These are phyloP conservation scores for Bradypodion ventrale DNA, from an alignment of 2,797 vertebrate species.

Conservation along the genomic window DNA sequence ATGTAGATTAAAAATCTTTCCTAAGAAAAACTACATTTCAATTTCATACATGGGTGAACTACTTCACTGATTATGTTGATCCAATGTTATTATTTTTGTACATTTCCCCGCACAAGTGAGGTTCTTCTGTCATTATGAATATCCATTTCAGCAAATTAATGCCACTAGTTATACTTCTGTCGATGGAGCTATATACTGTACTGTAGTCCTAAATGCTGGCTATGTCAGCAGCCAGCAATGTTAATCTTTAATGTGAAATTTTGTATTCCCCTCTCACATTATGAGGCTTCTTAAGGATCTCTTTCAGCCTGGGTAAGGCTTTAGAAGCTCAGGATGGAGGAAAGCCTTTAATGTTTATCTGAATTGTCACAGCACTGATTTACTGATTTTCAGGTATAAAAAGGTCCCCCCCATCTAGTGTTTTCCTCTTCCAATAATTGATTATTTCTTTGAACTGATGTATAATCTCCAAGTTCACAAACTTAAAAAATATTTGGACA, in stretches of 20 bases:
- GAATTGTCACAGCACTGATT: no score
- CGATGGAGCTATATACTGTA: no score
- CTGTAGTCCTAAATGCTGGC: no score
- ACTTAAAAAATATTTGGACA: neutral
- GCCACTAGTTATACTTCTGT: neutral
- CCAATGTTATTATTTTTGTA: neutral
- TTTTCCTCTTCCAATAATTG: neutral
- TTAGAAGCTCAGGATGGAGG: no score
- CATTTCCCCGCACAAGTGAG: neutral
- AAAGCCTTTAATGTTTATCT: no score
- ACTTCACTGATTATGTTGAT: constrained; percentile 2
- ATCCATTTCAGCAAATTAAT: neutral
- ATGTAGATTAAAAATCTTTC: neutral
- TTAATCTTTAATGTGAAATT: no score
- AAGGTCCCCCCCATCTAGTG: neutral
- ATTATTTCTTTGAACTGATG: neutral
- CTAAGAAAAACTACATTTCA: neutral
- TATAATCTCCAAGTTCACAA: neutral
- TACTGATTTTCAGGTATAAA: no score
- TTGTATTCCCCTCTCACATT: no score
- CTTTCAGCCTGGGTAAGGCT: no score
- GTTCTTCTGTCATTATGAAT: neutral
- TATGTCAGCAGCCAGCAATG: no score
- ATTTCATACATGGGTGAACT: neutral
- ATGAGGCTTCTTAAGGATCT: no score